Evolutionary conservation across 2,113 vertebrate species (phyloP), one percentile per base, ranked within the genome.

Genomic region (Pteropus alecto): DNA sequence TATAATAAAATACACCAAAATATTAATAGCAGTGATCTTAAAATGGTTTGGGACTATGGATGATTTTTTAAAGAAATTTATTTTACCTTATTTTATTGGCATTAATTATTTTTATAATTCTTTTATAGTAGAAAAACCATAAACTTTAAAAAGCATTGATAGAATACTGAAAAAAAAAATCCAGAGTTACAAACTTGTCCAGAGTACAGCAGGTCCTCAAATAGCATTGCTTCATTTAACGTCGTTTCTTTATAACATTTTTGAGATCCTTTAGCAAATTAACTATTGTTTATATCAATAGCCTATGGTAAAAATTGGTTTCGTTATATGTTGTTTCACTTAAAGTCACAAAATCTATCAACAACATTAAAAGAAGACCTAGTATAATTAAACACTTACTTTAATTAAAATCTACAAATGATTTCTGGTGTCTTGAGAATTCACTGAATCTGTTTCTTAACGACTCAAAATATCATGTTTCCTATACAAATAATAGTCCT

Each of bases 101-200:
- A 88, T 22, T 67, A 93, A 74, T 82, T 86, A n/a, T 26, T 74
- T 87, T 94, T 85, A 84, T 77, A 74, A 41, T 81, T 76, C 18
- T 88, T 79, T 51, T 46, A 79, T 56, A 56, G 65, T 28, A 16
- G 24, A 93, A 94, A 95, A 82, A 54, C 71, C 28, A 73, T 76
- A 81, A 91, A 76, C n/a, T 88, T 67, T n/a, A 90, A 90, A 77
- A 87, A 15, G 48, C 22, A 5, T 30, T 85, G 22, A 41, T 26
- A 90, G 46, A 13, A 38, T 79, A 35, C 3, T 2, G 71, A 79
- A 38, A 65, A 83, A 70, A 41, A 68, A 33, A 43, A 7, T 8
- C 6, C 11, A 60, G 9, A 73, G 21, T 73, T 73, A 71, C 24
- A 26, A 89, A 82, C 77, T 11, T 88, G 6, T 90, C 26, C 43